These are phyloP conservation scores for Calyptomena viridis DNA, from an alignment of 2,113 vertebrate species.

Conservation along the genomic window DNA sequence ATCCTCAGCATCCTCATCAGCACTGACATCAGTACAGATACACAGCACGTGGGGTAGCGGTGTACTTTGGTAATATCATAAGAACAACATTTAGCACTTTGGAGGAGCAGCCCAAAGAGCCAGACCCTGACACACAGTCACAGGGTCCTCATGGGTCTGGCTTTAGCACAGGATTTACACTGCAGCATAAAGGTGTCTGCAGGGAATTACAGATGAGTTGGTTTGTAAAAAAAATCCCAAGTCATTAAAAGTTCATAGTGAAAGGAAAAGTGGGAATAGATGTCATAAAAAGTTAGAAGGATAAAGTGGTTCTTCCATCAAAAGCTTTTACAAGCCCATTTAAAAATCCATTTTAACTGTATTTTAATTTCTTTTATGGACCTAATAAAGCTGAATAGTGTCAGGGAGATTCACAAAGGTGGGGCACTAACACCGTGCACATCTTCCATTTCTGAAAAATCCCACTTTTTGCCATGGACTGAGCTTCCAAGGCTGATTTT, in stretches of 20 bases:
- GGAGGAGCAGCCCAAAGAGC: neutral
- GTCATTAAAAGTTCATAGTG: conserved; percentile 2
- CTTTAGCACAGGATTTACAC: neutral
- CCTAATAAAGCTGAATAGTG: neutral
- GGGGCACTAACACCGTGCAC: neutral
- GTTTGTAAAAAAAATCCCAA: neutral
- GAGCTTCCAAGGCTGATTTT: neutral
- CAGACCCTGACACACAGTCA: rapidly evolving
- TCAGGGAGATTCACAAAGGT: conserved; percentile 1
- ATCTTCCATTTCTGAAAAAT: neutral
- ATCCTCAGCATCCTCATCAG: neutral
- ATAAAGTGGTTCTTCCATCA: conserved; percentile 23
- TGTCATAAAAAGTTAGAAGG: conserved; percentile 28
- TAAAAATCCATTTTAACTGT: conserved; percentile 31
- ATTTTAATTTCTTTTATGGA: conserved; percentile 54
- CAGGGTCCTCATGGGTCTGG: neutral
- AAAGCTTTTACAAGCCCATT: conserved; percentile 28
- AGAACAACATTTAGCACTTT: neutral
- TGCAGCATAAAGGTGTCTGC: rapidly evolving
- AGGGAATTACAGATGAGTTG: neutral
- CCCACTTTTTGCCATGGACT: neutral
- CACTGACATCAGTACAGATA: no score
- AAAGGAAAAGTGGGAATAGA: neutral
- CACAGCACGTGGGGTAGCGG: rapidly evolving
- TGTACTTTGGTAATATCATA: rapidly evolving